Evolutionary conservation across 2,797 vertebrate genomes (phyloP), one percentile per base, ranked within the genome.

Genomic region (Gadopsis marmoratus): DNA sequence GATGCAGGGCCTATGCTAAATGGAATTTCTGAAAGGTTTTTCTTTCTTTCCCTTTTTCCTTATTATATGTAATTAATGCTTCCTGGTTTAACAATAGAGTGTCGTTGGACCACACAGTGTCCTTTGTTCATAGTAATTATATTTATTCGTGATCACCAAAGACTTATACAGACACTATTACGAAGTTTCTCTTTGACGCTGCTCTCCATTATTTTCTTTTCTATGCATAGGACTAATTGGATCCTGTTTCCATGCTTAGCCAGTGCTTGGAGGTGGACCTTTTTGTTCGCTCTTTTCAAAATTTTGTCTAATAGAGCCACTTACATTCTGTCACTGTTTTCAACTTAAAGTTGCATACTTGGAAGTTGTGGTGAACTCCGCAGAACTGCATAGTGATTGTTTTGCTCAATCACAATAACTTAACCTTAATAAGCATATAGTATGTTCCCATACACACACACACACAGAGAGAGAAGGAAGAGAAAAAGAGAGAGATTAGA

Each of bases 101-200:
- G 83, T 85, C 58, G 70, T 92, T 79, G 79, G 83, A 89, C 83
- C 81, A 79, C 71, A 79, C 59, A 60, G 33, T 74, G 79, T 76
- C 81, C 87, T 93, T 94, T 94, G 90, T 95, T 90, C 86, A 67
- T 66, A n/a, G 71, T 94, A 91, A 95, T 94, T 94, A 89, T 92
- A 89, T 92, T 92, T 95, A 92, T 90, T 91, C 80, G 53, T 83
- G 90, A 94, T 93, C 59, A 85, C 78, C 79, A 90, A 90, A 83
- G 89, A 83, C 84, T 86, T 89, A 77, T 56, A 59, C 65, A 82
- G 84, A 33, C 33, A 37, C 37, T 89, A 88, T 92, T 90, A 92
- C 73, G 66, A 90, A 89, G 79, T 90, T 91, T 89, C 81, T 90
- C 65, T 89, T 85, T 89, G 70, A 88, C 71, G 13, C 56, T 74